A percentile compares a stretch with the other conserved stretches of the same genome.
These are phyloP conservation scores for Heliangelus exortis DNA, from an alignment of 2,797 vertebrate genomes.

Conservation along the genomic window DNA sequence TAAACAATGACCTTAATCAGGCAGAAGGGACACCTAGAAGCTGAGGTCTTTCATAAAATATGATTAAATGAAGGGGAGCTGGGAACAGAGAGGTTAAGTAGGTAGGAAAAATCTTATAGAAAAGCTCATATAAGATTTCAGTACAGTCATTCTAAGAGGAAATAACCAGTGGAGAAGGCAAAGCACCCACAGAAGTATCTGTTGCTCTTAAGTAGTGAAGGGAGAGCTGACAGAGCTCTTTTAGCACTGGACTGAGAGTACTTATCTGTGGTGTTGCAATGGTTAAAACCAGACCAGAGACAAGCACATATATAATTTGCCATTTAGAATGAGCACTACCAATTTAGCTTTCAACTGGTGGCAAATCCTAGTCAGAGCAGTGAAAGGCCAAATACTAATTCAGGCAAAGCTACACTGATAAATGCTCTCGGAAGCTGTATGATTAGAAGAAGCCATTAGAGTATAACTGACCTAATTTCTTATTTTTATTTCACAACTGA, in stretches of 20 bases:
- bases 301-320: neutral
- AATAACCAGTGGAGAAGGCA: neutral
- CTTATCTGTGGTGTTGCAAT: neutral
- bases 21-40: neutral
- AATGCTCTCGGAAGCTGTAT: neutral
- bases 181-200: neutral
- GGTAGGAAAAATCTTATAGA: neutral
- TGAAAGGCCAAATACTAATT: slow-evolving; percentile 32
- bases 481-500: slow-evolving; percentile 58
- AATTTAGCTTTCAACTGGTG: neutral
- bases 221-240: neutral
- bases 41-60: neutral
- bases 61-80: neutral
- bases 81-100: neutral
- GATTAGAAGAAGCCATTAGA: neutral
- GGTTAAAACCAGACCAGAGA: neutral
- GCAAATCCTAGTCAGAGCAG: neutral
- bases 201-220: neutral
- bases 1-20: neutral
- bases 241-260: rapidly evolving
- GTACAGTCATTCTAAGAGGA: neutral
- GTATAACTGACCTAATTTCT: slow-evolving; percentile 44
- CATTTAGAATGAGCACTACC: slow-evolving; percentile 1
- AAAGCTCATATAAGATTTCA: neutral
- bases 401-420: neutral